Percentiles rank a stretch among this genome's conserved stretches.
Evolutionary conservation across 2,797 vertebrate genomes (phyloP).

Genomic region (Rhinogobio ventralis): DNA sequence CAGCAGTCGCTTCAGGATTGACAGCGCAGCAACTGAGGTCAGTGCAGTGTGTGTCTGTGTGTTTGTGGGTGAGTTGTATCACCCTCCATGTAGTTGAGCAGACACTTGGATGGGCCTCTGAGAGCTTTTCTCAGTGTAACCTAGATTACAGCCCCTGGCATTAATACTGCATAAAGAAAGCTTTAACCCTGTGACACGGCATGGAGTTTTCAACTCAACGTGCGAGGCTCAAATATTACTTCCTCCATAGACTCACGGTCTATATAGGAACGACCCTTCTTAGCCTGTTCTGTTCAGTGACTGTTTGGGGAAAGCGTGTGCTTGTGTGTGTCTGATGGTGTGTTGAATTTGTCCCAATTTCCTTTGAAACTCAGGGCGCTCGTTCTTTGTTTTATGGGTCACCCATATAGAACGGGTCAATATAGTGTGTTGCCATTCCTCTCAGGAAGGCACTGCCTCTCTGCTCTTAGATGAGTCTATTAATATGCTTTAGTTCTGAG

Average conservation of each 20-base stretch:
- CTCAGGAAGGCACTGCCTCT: conserved; percentile 27
- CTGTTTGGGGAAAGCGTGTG: not conserved
- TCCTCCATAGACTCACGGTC: conserved; percentile 52
- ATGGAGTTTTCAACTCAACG: not conserved
- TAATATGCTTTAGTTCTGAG: conserved; percentile 43
- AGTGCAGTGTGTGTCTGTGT: not conserved
- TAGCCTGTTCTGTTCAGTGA: not conserved
- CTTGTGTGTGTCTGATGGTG: conserved; percentile 24
- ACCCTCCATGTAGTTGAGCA: not conserved
- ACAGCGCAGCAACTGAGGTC: conserved; percentile 10
- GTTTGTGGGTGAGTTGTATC: not conserved
- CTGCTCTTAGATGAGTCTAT: conserved; percentile 34
- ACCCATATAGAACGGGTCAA: conserved; percentile 71
- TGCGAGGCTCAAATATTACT: not conserved
- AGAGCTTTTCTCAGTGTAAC: conserved; percentile 33
- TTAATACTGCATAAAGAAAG: conserved; percentile 39
- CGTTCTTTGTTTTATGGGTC: conserved; percentile 75
- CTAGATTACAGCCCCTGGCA: conserved; percentile 22
- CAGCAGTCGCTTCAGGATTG: conserved; percentile 16
- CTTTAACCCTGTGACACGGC: conserved; percentile 22
- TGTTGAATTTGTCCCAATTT: conserved; percentile 56
- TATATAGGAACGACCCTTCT: conserved; percentile 65
- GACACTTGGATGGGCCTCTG: not conserved
- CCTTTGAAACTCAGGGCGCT: conserved; percentile 61
- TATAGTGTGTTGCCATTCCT: conserved; percentile 36